Percentiles rank a stretch among this genome's conserved stretches.
Evolutionary conservation across 2,888 invertebrate species (phyloP).

Genomic region (Drosophila diplacantha): DNA sequence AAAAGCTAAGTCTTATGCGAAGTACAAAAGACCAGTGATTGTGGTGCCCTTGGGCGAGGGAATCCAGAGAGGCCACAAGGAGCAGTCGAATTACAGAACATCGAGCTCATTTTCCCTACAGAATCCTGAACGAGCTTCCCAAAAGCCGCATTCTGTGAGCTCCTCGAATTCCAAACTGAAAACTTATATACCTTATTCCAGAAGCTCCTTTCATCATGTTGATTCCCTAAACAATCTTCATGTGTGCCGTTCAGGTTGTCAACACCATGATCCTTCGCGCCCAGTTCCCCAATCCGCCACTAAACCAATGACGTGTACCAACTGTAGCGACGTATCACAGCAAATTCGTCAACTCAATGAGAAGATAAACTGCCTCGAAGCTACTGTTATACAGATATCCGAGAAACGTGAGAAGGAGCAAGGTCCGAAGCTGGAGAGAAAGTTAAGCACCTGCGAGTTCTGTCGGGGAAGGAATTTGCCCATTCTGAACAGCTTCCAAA

Average conservation of each 20-base stretch:
- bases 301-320: not conserved
- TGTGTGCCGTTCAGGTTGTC: not conserved
- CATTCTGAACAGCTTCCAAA: constrained; percentile 29
- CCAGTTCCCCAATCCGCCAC: not conserved
- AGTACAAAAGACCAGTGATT: constrained; percentile 3
- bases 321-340: constrained; percentile 7
- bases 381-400: not conserved
- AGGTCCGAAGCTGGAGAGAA: not conserved
- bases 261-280: not conserved
- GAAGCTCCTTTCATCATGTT: not conserved
- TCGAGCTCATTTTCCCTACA: no score
- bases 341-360: constrained; percentile 19
- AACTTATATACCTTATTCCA: not conserved
- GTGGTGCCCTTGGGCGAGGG: constrained; percentile 13
- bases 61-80: not conserved
- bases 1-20: not conserved
- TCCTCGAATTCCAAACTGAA: not conserved
- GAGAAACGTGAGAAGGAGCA: not conserved
- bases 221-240: not conserved
- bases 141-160: not conserved
- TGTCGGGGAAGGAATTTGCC: constrained; percentile 40
- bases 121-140: not conserved
- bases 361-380: constrained; percentile 15
- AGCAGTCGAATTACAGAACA: no score
- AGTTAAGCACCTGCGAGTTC: constrained; percentile 52